phyloP scores from a whole-genome alignment of 2,888 invertebrate species.

The Leuctra nigra region DNA sequence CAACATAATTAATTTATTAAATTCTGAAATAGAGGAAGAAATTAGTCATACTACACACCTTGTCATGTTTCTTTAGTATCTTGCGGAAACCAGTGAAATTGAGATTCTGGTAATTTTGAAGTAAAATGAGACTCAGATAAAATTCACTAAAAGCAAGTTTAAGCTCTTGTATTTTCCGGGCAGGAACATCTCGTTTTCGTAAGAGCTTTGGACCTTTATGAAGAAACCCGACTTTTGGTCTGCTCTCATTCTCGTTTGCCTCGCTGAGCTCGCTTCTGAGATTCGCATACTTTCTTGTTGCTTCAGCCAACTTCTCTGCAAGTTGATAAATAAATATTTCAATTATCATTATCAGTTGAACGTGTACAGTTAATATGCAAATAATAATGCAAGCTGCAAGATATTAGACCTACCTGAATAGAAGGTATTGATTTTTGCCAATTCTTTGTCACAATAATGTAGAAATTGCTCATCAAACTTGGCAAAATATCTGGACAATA shows the following conservation, averaged over 20 bases:
- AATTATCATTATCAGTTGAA: too few species aligned
- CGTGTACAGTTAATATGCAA: too few species aligned
- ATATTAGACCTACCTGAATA: constrained; percentile 53
- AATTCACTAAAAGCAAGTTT: constrained; percentile 87
- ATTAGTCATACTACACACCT: constrained; percentile 44
- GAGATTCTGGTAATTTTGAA: constrained; percentile 83
- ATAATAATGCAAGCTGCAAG: neutral
- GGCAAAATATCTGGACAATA: constrained; percentile 63
- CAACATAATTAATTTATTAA: neutral
- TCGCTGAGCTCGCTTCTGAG: constrained; percentile 62
- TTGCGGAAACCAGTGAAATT: constrained; percentile 87
- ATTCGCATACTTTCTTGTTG: constrained; percentile 69
- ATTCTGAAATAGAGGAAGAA: too few species aligned
- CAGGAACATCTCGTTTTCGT: constrained; percentile 42
- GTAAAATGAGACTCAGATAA: constrained; percentile 74
- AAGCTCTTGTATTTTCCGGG: constrained; percentile 69
- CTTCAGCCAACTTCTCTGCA: constrained; percentile 84
- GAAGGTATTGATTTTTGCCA: constrained; percentile 84
- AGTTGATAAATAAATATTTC: neutral
- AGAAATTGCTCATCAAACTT: constrained; percentile 82
- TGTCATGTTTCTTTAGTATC: constrained; percentile 87
- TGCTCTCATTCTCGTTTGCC: constrained; percentile 36
- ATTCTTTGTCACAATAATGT: constrained; percentile 75
- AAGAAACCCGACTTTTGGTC: constrained; percentile 26
- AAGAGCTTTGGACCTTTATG: constrained; percentile 33